These are phyloP conservation scores for Rhinoraja longicauda DNA, from an alignment of 2,797 vertebrate genomes.

Conservation along the genomic window DNA sequence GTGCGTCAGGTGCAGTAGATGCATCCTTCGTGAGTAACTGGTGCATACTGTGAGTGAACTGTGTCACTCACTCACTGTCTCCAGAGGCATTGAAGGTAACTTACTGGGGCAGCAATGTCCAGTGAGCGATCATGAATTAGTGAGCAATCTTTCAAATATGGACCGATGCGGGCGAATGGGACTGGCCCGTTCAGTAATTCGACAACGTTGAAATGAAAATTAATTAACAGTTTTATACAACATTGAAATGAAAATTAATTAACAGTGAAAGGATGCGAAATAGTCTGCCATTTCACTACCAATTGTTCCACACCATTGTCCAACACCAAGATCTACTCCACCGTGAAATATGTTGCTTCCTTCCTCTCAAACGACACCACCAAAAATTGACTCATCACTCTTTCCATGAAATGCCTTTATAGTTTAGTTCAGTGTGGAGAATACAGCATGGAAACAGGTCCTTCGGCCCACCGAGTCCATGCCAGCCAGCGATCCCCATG, in stretches of 20 bases:
- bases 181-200: too few relatives aligned
- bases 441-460: too few relatives aligned
- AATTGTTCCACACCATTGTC: neutral
- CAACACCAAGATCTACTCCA: neutral
- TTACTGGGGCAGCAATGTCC: neutral
- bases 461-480: too few relatives aligned
- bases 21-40: too few relatives aligned
- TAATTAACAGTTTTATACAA: neutral
- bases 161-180: too few relatives aligned
- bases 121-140: neutral
- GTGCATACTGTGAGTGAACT: neutral
- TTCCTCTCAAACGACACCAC: neutral
- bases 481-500: too few relatives aligned
- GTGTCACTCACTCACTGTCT: neutral
- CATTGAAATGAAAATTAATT: neutral
- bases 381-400: neutral
- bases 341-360: too few relatives aligned
- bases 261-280: neutral
- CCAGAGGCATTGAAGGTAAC: neutral
- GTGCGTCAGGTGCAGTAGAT: too few relatives aligned
- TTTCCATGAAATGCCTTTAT: too few relatives aligned
- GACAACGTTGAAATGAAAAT: too few relatives aligned
- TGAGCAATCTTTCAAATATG: too few relatives aligned
- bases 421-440: too few relatives aligned
- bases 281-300: neutral